phyloP scores from a whole-genome alignment of 2,113 vertebrate genomes.

The Andinoacara biseriatus region DNA sequence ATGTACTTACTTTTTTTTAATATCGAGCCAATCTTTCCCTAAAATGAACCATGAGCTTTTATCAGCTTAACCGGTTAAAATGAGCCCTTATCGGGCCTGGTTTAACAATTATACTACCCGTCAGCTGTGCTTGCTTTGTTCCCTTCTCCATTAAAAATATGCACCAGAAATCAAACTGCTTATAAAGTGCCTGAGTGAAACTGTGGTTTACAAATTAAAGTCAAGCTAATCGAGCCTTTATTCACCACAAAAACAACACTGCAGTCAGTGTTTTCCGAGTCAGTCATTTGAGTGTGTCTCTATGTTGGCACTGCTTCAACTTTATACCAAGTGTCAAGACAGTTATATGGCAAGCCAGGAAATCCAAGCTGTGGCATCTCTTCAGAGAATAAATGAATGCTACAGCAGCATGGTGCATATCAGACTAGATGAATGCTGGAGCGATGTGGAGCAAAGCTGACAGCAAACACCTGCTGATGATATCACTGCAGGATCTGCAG shows the following conservation, averaged over 20 bases:
- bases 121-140: neutral
- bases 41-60: too few species aligned
- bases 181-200: neutral
- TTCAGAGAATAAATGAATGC: constrained; percentile 41
- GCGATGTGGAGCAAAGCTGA: constrained; percentile 38
- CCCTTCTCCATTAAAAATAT: neutral
- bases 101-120: neutral
- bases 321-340: constrained; percentile 1
- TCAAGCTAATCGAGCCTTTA: neutral
- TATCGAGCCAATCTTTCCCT: too few species aligned
- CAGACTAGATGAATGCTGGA: constrained; percentile 45
- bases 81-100: neutral
- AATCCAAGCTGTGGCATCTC: constrained; percentile 34
- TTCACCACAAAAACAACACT: neutral
- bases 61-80: too few species aligned
- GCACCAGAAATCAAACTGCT: neutral
- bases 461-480: constrained; percentile 61
- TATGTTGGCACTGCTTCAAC: constrained; percentile 17
- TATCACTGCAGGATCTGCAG: constrained; percentile 35
- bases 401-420: constrained; percentile 47
- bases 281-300: neutral
- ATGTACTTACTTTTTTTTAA: too few species aligned
- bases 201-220: neutral
- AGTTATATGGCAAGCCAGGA: constrained; percentile 13
- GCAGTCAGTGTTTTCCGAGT: neutral